Conservation (phyloP, 2,888 invertebrate species). For the Lysandra coridon region DNA sequence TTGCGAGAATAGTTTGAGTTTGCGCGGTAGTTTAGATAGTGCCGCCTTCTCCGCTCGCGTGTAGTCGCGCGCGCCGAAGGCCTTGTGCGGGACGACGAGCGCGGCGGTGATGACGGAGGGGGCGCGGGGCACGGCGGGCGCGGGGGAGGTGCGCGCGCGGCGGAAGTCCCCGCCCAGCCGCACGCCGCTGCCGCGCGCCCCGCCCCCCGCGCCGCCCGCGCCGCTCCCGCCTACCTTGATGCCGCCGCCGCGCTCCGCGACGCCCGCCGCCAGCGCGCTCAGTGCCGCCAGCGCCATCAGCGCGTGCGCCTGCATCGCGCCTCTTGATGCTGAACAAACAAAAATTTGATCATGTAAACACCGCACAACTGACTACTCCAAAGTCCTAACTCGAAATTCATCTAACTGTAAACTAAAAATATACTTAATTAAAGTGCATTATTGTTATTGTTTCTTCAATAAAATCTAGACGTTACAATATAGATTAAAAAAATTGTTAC, state of each 20-base stretch:
- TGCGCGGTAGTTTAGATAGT: slow-evolving; percentile 83
- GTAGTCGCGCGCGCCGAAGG: slow-evolving; percentile 87
- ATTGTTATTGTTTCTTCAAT: too few relatives aligned
- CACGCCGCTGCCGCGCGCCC: slow-evolving; percentile 65
- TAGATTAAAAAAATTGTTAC: too few relatives aligned
- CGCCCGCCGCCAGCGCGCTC: slow-evolving; percentile 62
- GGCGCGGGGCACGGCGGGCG: slow-evolving; percentile 68
- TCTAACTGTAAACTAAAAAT: too few relatives aligned
- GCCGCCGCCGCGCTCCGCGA: slow-evolving; percentile 68
- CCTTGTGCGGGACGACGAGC: slow-evolving; percentile 88
- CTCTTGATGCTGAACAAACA: slow-evolving; percentile 60
- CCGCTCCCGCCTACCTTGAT: slow-evolving; percentile 64
- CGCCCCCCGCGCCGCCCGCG: slow-evolving; percentile 55
- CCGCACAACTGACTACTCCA: too few relatives aligned
- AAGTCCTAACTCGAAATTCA: too few relatives aligned
- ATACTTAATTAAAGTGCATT: too few relatives aligned
- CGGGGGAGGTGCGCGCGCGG: slow-evolving; percentile 69
- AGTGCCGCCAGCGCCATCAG: slow-evolving; percentile 69
- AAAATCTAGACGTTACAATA: too few relatives aligned
- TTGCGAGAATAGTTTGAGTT: slow-evolving; percentile 84
- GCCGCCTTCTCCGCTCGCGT: slow-evolving; percentile 85
- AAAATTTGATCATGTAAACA: background rate
- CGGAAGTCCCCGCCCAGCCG: slow-evolving; percentile 63
- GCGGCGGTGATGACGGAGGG: slow-evolving; percentile 83
- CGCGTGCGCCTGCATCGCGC: slow-evolving; percentile 73